Evolutionary conservation across 2,888 invertebrate species (phyloP).

Genomic region (Mythimna loreyi): DNA sequence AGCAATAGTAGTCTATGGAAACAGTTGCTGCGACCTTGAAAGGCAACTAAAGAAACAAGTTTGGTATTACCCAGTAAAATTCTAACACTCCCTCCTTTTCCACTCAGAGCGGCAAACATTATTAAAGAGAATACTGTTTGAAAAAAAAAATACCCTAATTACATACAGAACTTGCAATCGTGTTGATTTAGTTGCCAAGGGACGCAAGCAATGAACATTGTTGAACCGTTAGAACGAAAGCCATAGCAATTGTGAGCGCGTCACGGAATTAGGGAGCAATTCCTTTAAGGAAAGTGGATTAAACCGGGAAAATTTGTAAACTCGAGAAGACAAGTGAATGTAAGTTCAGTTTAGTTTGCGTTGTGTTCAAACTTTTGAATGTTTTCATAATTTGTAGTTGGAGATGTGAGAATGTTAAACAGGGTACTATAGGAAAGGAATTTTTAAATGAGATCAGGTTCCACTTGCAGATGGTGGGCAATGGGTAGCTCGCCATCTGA

Average conservation of each 20-base stretch:
- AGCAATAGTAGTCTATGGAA: too few species aligned
- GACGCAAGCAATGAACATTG: conserved; percentile 30
- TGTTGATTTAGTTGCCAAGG: conserved; percentile 13
- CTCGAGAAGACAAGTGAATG: conserved; percentile 25
- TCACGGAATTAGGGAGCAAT: conserved; percentile 32
- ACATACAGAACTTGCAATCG: conserved; percentile 6
- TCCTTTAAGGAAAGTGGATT: conserved; percentile 25
- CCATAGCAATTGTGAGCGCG: conserved; percentile 35
- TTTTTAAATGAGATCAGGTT: not conserved
- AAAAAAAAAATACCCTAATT: conserved; percentile 12
- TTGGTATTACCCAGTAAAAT: too few species aligned
- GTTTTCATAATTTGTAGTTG: conserved; percentile 3
- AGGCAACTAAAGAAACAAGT: too few species aligned
- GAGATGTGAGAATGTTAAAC: not conserved
- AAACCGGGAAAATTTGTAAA: conserved; percentile 23
- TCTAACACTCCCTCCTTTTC: not conserved
- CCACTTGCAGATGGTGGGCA: too few species aligned
- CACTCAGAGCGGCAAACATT: too few species aligned
- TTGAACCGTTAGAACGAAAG: conserved; percentile 22
- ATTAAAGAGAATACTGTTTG: too few species aligned
- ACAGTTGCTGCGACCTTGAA: too few species aligned
- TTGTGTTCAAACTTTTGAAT: conserved; percentile 14
- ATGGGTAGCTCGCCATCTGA: too few species aligned
- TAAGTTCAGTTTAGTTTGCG: conserved; percentile 4
- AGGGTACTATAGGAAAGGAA: not conserved